Evolutionary conservation across 2,888 invertebrate genomes (phyloP).

Genomic region (Ophion obscuratus): DNA sequence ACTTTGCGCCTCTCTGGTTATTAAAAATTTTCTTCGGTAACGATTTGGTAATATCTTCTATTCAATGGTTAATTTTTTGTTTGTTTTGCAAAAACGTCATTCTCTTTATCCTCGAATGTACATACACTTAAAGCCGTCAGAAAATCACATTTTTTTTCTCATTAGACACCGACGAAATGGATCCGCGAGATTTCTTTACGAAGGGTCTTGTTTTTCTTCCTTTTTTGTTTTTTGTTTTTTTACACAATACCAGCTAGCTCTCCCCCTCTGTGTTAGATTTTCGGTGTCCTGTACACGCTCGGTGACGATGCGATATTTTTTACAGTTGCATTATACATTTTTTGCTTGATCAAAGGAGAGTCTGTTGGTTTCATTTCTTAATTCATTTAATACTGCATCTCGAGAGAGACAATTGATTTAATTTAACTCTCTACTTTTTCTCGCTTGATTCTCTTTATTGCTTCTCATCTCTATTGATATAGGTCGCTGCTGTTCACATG

Average conservation of each 20-base stretch:
- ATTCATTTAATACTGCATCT: conserved; percentile 7
- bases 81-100: conserved; percentile 25
- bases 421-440: conserved; percentile 23
- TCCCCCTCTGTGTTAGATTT: conserved; percentile 15
- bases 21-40: neutral
- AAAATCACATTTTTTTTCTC: conserved; percentile 70
- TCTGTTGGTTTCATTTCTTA: neutral
- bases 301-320: conserved; percentile 30
- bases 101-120: conserved; percentile 38
- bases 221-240: conserved; percentile 34
- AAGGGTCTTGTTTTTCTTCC: conserved; percentile 32
- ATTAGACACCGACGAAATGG: conserved; percentile 66
- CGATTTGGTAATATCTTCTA: neutral
- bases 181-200: conserved; percentile 57
- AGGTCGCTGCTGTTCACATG: conserved; percentile 62
- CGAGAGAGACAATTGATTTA: conserved; percentile 27
- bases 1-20: conserved; percentile 4
- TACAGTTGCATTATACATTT: conserved; percentile 36
- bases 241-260: conserved; percentile 35
- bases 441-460: conserved; percentile 66
- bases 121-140: conserved; percentile 72
- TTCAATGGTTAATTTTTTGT: conserved; percentile 46
- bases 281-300: conserved; percentile 11
- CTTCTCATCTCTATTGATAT: conserved; percentile 65
- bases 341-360: conserved; percentile 18